Percentiles rank a stretch among this genome's conserved stretches.
These are phyloP conservation scores for Spatula clypeata DNA, from an alignment of 2,797 vertebrate species.

Conservation along the genomic window DNA sequence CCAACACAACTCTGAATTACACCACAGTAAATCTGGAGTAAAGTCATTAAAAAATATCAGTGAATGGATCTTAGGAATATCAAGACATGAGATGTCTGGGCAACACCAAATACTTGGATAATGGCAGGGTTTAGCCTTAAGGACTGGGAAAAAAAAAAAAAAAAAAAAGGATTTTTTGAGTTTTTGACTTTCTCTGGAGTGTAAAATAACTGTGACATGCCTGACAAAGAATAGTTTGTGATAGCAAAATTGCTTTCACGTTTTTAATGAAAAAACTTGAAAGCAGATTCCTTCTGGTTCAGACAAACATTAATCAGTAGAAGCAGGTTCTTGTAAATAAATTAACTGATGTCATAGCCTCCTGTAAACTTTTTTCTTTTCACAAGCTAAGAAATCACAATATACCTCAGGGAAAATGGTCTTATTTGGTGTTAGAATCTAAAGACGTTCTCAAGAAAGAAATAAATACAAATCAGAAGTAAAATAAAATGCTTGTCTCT, in stretches of 20 bases:
- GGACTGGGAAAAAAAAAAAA: background rate
- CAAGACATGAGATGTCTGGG: background rate
- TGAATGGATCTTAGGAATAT: background rate
- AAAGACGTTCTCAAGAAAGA: conserved; percentile 28
- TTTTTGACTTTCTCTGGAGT: conserved; percentile 47
- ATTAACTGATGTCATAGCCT: conserved; percentile 66
- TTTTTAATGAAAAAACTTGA: conserved; percentile 74
- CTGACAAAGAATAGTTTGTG: conserved; percentile 54
- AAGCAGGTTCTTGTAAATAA: conserved; percentile 75
- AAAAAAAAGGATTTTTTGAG: background rate
- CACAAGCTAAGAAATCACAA: conserved; percentile 63
- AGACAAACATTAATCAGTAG: conserved; percentile 75
- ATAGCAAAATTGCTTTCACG: conserved; percentile 67
- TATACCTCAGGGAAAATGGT: conserved; percentile 44
- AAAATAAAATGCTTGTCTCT: conserved; percentile 64
- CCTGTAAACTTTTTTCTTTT: conserved; percentile 37
- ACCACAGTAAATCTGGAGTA: background rate
- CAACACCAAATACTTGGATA: background rate
- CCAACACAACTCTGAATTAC: background rate
- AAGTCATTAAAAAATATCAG: background rate
- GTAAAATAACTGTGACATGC: conserved; percentile 21
- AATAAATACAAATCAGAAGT: conserved; percentile 66
- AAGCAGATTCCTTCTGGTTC: conserved; percentile 60
- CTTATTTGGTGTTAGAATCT: conserved; percentile 38
- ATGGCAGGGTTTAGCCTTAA: background rate